A percentile compares a stretch with the other conserved stretches of the same genome.
Conservation (phyloP, 2,113 vertebrate genomes). For the Amazona vittata region DNA sequence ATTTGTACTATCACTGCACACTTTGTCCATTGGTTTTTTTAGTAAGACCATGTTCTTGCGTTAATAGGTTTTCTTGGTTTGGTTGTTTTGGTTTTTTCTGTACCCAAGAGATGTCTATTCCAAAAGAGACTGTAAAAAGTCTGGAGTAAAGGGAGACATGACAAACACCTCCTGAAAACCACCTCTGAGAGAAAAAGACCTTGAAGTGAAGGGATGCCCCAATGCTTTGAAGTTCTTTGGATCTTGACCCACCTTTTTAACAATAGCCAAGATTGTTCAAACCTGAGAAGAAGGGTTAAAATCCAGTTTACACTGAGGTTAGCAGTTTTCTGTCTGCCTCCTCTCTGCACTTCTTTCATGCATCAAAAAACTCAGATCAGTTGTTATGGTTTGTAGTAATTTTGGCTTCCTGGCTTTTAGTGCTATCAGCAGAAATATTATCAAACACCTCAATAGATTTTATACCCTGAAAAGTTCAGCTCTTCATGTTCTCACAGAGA, state of each 20-base stretch:
- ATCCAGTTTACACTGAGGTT: background rate
- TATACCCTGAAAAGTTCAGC: background rate
- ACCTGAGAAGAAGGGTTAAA: background rate
- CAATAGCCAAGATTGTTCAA: background rate
- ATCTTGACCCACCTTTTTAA: background rate
- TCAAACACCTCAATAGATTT: background rate
- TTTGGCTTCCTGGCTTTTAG: background rate
- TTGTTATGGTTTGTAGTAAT: background rate
- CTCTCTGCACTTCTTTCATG: background rate
- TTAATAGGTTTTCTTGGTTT: background rate
- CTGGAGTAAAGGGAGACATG: background rate
- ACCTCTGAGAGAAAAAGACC: background rate
- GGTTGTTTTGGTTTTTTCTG: background rate
- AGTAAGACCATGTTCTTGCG: background rate
- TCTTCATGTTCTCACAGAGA: background rate
- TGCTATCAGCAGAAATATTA: background rate
- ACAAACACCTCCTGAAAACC: background rate
- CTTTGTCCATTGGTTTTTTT: background rate
- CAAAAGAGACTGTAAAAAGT: background rate
- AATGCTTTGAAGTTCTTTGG: background rate
- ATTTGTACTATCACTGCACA: background rate
- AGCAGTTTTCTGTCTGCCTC: background rate
- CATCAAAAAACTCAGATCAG: background rate
- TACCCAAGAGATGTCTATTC: background rate
- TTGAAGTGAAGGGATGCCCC: background rate